phyloP scores from a whole-genome alignment of 2,888 invertebrate species.

The Aelia acuminata region DNA sequence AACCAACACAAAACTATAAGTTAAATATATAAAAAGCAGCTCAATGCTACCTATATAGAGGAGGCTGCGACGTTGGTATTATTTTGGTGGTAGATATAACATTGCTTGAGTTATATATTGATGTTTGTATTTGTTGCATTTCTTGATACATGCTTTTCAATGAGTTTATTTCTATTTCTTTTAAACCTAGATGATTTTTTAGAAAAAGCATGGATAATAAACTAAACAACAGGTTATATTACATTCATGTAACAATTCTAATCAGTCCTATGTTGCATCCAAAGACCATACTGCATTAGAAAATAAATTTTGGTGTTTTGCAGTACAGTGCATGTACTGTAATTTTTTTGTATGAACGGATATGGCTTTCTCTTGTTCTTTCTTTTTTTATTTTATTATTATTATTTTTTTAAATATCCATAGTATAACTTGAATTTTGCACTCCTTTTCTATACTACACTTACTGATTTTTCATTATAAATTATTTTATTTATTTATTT shows the following conservation, averaged over 20 bases:
- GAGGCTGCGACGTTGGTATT: constrained; percentile 63
- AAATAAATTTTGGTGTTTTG: not conserved
- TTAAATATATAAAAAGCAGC: constrained; percentile 17
- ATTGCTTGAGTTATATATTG: constrained; percentile 57
- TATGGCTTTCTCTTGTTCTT: not conserved
- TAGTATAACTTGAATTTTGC: not conserved
- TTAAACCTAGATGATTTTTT: constrained; percentile 16
- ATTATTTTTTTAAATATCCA: not conserved
- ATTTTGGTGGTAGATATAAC: constrained; percentile 55
- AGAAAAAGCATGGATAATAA: constrained; percentile 60
- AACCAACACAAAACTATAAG: no score
- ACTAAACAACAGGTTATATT: not conserved
- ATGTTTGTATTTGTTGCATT: constrained; percentile 63
- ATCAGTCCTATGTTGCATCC: constrained; percentile 16
- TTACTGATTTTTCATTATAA: not conserved
- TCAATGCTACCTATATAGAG: constrained; percentile 54
- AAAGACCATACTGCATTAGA: constrained; percentile 36
- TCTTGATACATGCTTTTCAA: constrained; percentile 54
- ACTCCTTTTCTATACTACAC: not conserved
- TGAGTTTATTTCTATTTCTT: constrained; percentile 59
- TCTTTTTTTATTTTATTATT: not conserved
- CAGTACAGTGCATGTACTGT: constrained; percentile 45
- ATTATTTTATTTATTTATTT: not conserved
- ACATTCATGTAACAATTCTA: constrained; percentile 14
- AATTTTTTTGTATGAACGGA: constrained; percentile 10